Evolutionary conservation across 2,113 vertebrate genomes (phyloP), one percentile per base, ranked within the genome.

Genomic region (Delphinus delphis): DNA sequence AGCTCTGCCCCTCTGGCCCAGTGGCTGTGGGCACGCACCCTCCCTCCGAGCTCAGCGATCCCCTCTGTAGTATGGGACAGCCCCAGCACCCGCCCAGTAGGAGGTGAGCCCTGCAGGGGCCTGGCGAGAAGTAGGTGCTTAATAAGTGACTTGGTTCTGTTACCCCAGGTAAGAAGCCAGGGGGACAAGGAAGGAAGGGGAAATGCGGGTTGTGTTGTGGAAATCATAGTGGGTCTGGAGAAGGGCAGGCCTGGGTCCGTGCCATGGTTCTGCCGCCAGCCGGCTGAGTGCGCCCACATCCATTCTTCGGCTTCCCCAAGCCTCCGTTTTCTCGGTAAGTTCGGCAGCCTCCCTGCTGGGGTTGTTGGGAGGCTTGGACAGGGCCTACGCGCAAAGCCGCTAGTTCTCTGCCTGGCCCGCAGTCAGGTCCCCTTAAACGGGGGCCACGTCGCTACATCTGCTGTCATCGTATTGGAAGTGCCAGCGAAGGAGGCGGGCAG

Each of bases 361-460:
- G 0, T 44, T 55, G 47, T 41, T 33, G 20, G 26, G 58, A 10
- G 23, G 23, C 28, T 44, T 76, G 20, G 70, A 36, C 50, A 26
- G 38, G 20, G 41, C 14, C 0, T 33, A 38, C 67, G 11, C 2
- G 0, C 63, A 23, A 20, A 71, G 89, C 70, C 44, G 38, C 25
- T 21, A 71, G 70, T 11, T 73, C 26, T 3, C n/a, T 0, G 0
- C 44, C 38, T 85, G 44, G 36, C 26, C 21, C 0, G 0, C 15
- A 17, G 84, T 47, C 77, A 21, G 26, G 36, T 2, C 60, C 62
- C 13, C 8, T n/a, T 50, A n/a, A 62, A 20, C 1, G 9, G 36
- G 36, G 50, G 80, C 38, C 44, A 47, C 33, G 0, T 84, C 8
- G 0, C 70, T 55, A 3, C 0, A 10, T 4, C 77, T 38, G 68